Percentiles rank a stretch among this genome's conserved stretches.
Conservation (phyloP, 2,797 vertebrate species). For the Sebastes trivittatus region DNA sequence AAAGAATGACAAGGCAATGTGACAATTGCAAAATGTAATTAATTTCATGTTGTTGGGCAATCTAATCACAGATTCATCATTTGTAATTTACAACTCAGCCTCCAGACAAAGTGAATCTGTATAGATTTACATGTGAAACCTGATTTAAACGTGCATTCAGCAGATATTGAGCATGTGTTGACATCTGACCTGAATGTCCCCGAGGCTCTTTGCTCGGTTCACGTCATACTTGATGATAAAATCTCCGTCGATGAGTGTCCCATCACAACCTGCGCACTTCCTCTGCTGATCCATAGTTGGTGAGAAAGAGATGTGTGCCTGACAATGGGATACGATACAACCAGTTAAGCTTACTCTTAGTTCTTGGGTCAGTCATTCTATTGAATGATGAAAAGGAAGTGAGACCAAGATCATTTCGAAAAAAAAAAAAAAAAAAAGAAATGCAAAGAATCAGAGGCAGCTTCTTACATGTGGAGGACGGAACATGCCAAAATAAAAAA, state of each 20-base stretch:
- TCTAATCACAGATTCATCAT: neutral
- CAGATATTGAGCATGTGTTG: neutral
- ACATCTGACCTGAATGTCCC: conserved; percentile 87
- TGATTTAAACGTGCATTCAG: neutral
- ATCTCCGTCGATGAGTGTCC: conserved; percentile 88
- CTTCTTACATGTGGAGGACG: neutral
- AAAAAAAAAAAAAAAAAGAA: neutral
- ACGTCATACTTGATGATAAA: conserved; percentile 92
- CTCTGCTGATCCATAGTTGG: conserved; percentile 91
- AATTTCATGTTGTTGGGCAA: neutral
- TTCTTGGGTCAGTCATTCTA: neutral
- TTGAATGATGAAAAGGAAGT: neutral
- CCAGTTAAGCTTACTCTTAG: neutral
- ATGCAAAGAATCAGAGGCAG: neutral
- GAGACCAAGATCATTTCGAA: too few relatives aligned
- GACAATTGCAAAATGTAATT: neutral
- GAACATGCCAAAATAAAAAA: too few relatives aligned
- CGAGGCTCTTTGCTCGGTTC: conserved; percentile 77
- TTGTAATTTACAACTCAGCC: neutral
- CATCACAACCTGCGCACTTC: conserved; percentile 84
- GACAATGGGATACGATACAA: neutral
- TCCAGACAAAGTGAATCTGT: neutral
- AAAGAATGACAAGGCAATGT: neutral
- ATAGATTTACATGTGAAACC: too few relatives aligned
- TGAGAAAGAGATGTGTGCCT: conserved; percentile 89